These are phyloP conservation scores for Melieria picta DNA, from an alignment of 2,888 invertebrate genomes.

Conservation along the genomic window DNA sequence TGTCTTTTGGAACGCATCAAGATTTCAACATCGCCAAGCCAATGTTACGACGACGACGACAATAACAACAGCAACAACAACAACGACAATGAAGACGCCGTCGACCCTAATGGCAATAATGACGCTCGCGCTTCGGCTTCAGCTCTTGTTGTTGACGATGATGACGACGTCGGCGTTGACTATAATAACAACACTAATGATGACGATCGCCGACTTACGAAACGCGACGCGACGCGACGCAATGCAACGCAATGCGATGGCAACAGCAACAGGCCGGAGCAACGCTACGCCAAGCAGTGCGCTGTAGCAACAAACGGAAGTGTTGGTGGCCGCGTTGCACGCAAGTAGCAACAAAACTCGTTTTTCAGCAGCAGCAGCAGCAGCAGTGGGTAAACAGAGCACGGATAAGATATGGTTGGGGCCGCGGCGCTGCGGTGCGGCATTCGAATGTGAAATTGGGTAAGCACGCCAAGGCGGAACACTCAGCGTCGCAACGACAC, in stretches of 20 bases:
- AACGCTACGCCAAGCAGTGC: constrained; percentile 7
- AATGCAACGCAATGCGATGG: neutral
- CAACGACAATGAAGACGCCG: constrained; percentile 10
- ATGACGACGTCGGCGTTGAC: constrained; percentile 19
- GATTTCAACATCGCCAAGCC: constrained; percentile 32
- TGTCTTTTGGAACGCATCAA: constrained; percentile 33
- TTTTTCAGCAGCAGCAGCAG: constrained; percentile 26
- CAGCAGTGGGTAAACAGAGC: constrained; percentile 58
- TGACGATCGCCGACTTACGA: constrained; percentile 25
- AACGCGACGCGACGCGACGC: constrained; percentile 18
- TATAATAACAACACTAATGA: constrained; percentile 20
- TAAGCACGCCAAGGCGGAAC: constrained; percentile 13
- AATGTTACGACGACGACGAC: constrained; percentile 16
- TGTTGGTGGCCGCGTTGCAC: constrained; percentile 26
- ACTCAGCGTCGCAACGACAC: constrained; percentile 2
- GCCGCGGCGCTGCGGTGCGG: neutral
- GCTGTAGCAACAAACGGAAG: constrained; percentile 33
- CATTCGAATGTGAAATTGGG: constrained; percentile 17
- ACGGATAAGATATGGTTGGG: constrained; percentile 39
- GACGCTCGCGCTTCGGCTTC: neutral
- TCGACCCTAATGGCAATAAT: neutral
- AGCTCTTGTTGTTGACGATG: constrained; percentile 3
- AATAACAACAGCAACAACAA: constrained; percentile 19
- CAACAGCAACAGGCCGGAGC: neutral
- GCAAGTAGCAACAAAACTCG: constrained; percentile 21